Evolutionary conservation across 2,888 invertebrate species (phyloP).

Genomic region (Iphiclides podalirius): DNA sequence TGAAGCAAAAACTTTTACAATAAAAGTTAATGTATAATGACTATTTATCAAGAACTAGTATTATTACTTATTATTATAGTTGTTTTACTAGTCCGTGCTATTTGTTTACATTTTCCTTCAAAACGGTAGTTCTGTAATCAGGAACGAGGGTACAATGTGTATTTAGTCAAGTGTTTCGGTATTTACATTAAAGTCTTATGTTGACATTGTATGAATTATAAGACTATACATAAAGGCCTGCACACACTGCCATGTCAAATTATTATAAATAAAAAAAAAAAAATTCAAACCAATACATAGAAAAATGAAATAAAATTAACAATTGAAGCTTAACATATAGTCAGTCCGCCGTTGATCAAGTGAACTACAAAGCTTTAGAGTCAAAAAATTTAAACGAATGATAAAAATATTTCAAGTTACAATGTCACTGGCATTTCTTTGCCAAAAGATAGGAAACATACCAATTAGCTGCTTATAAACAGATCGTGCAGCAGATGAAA

Average conservation of each 20-base stretch:
- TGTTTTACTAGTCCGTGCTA: too few species aligned
- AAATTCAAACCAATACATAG: too few species aligned
- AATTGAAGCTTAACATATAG: too few species aligned
- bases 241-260: not conserved
- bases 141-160: constrained; percentile 16
- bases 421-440: not conserved
- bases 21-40: too few species aligned
- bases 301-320: not conserved
- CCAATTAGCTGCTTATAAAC: constrained; percentile 1
- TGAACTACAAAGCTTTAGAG: too few species aligned
- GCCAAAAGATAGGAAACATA: not conserved
- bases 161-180: constrained; percentile 15
- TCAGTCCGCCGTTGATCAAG: too few species aligned
- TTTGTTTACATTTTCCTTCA: constrained; percentile 18
- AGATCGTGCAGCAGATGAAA: constrained; percentile 5
- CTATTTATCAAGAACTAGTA: too few species aligned
- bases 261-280: too few species aligned
- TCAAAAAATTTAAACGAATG: too few species aligned
- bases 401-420: too few species aligned
- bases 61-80: too few species aligned
- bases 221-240: not conserved
- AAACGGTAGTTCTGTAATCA: constrained; percentile 13
- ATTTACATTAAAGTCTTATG: constrained; percentile 17
- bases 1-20: too few species aligned
- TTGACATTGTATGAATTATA: constrained; percentile 9